Evolutionary conservation across 1,140 invertebrate species (phyloP).

Genomic region (Conus betulinus): DNA sequence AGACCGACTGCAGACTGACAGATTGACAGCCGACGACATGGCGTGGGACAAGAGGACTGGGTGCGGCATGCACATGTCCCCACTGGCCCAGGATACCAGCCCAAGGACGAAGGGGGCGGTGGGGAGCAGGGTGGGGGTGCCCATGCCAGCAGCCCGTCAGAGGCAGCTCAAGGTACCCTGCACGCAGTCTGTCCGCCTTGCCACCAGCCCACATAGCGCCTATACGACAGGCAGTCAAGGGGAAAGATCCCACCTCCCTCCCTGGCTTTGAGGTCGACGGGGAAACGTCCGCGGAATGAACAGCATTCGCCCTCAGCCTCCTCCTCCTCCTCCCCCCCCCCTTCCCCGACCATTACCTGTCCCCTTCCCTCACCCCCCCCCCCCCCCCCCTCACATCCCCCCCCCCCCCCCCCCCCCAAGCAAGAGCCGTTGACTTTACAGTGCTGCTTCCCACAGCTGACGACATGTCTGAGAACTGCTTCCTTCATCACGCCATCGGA

Average conservation of each 20-base stretch:
- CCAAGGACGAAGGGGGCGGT: too few species aligned
- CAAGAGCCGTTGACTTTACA: neutral
- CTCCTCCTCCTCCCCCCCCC: neutral
- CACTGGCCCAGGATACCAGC: too few species aligned
- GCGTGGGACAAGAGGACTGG: too few species aligned
- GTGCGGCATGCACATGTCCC: too few species aligned
- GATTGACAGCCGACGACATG: too few species aligned
- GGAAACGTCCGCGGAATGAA: neutral
- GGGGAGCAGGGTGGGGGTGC: too few species aligned
- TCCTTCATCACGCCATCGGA: neutral
- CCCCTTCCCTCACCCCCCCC: neutral
- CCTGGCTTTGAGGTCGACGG: neutral
- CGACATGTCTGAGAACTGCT: neutral
- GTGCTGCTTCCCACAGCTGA: neutral
- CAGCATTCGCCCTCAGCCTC: neutral
- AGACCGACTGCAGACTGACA: too few species aligned
- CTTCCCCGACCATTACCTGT: neutral
- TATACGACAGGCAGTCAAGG: neutral
- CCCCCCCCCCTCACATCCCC: neutral
- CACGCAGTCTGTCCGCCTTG: neutral
- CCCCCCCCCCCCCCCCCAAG: neutral
- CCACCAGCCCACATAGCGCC: neutral
- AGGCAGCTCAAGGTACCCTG: neutral
- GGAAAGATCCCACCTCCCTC: neutral
- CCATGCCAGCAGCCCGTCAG: neutral